A percentile compares a stretch with the other conserved stretches of the same genome.
phyloP scores from a whole-genome alignment of 2,113 vertebrate species.

The Podilymbus podiceps region DNA sequence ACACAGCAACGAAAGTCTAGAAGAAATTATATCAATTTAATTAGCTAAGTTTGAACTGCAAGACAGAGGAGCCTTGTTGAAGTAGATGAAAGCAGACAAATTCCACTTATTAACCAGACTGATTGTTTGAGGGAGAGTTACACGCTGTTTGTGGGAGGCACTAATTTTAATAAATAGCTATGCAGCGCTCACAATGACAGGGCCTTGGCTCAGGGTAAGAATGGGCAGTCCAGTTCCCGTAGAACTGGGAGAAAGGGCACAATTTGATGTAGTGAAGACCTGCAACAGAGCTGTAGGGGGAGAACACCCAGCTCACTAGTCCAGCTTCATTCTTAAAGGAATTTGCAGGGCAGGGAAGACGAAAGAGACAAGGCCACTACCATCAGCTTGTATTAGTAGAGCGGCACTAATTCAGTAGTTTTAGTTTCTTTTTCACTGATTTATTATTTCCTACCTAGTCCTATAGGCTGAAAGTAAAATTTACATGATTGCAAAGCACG shows the following conservation, averaged over 20 bases:
- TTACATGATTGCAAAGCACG: not conserved
- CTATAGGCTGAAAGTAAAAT: not conserved
- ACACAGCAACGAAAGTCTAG: not conserved
- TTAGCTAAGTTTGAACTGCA: not conserved
- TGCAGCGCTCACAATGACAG: not conserved
- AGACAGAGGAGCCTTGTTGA: not conserved
- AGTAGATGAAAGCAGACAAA: slow-evolving; percentile 17
- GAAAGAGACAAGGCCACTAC: not conserved
- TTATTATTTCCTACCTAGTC: not conserved
- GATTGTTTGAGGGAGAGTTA: not conserved
- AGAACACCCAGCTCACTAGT: not conserved
- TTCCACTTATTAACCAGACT: not conserved
- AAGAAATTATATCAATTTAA: not conserved
- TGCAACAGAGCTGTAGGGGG: not conserved
- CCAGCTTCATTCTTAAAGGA: not conserved
- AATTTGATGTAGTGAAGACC: not conserved
- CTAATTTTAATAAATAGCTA: not conserved
- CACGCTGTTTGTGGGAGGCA: not conserved
- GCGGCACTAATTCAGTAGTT: not conserved
- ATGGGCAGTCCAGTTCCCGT: not conserved
- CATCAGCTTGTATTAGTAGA: not conserved
- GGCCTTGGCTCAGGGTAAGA: not conserved
- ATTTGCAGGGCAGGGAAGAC: not conserved
- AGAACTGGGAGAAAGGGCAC: not conserved
- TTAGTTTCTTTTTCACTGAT: not conserved